Evolutionary conservation across 1,140 invertebrate species (phyloP).

Genomic region (Drosophila bocki): DNA sequence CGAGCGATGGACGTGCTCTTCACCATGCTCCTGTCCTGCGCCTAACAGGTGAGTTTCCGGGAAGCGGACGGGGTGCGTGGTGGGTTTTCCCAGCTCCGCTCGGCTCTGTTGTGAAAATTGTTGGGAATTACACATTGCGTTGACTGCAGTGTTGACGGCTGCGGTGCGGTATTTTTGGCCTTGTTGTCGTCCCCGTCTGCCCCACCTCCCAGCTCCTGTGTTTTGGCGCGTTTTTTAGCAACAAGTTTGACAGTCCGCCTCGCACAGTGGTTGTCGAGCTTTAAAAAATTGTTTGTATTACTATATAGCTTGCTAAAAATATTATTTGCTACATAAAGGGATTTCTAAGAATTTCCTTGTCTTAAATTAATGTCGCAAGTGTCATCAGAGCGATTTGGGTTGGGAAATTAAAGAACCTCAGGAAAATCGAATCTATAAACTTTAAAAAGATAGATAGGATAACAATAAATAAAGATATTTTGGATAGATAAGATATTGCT

Average conservation of each 20-base stretch:
- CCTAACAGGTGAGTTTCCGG: conserved; percentile 71
- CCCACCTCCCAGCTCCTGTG: not conserved
- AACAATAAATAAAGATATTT: too few relatives aligned
- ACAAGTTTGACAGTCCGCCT: conserved; percentile 57
- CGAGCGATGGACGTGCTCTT: conserved; percentile 36
- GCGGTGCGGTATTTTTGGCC: conserved; percentile 66
- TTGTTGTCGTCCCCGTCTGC: conserved; percentile 20
- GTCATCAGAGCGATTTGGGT: too few relatives aligned
- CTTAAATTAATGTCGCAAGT: too few relatives aligned
- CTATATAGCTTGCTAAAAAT: too few relatives aligned
- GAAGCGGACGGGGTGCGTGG: conserved; percentile 10
- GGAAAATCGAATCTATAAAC: too few relatives aligned
- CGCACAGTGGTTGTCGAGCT: conserved; percentile 38
- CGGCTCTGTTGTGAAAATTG: conserved; percentile 27
- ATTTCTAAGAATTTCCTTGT: too few relatives aligned
- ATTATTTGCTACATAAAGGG: too few relatives aligned
- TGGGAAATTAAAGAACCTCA: too few relatives aligned
- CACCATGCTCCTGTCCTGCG: conserved; percentile 71
- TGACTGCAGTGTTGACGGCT: conserved; percentile 78
- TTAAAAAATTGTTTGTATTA: too few relatives aligned
- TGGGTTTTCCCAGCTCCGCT: conserved; percentile 19
- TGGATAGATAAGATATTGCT: too few relatives aligned
- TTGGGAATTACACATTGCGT: conserved; percentile 66
- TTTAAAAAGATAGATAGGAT: too few relatives aligned
- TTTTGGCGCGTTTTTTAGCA: conserved; percentile 79